Evolutionary conservation across 2,113 vertebrate species (phyloP), one percentile per base, ranked within the genome.

Genomic region (Anhinga rufa): DNA sequence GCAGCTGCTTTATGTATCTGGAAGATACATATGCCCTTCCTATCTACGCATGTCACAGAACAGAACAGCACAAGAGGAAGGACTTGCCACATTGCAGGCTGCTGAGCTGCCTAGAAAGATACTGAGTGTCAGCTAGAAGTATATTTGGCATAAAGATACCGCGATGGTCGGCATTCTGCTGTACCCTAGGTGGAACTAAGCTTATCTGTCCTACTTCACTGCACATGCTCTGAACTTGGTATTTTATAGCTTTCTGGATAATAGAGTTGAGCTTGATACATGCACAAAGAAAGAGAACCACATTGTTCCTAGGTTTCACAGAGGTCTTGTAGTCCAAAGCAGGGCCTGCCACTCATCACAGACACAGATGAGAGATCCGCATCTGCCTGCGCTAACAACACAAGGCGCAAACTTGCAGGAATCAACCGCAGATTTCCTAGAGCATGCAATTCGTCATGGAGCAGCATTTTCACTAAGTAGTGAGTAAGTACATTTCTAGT

Each of bases 81-180:
- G 81, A 24, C 70, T 36, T 4, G 2, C 70, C 71, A 61, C 64
- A 28, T 0, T 1, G 4, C 12, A 3, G 38, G 12, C 93, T 81
- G 91, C 77, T 87, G 61, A 29, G 65, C 81, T 94, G 92, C 88
- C 90, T 51, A 25, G 3, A 61, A 29, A 91, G 92, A 93, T 86
- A 94, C 4, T 3, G 2, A 55, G 34, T 17, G 61, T 3, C 69
- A 75, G 71, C 76, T 93, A 48, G n/a, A 83, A 84, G 68, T 3
- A 29, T 0, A 16, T 38, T 22, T 80, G 69, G 87, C 90, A 75
- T 60, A 42, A 58, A 51, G 62, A 85, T 1, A 62, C 16, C 1
- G 1, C 0, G 2, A 32, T 11, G 42, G 44, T 7, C 2, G 0
- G 6, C 42, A 38, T 16, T 62, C 77, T 61, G 40, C 31, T 14